phyloP scores from a whole-genome alignment of 37 sponge, comb jelly and placozoan genomes.

The Halisarca cf. caerulea region DNA sequence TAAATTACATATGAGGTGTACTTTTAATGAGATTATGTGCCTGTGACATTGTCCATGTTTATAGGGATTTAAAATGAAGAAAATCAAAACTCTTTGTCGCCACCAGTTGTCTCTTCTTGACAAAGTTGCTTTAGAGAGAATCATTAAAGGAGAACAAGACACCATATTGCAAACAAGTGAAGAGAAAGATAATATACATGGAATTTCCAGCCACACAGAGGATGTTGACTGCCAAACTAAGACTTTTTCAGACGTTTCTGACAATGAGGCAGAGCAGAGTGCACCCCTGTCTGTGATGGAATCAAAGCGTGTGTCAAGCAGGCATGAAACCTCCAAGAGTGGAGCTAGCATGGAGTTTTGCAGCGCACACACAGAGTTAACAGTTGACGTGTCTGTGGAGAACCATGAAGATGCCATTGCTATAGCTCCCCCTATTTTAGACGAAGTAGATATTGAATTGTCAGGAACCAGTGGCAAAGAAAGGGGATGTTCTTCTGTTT shows the following conservation, averaged over 20 bases:
- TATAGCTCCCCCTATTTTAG: neutral
- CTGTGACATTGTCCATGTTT: no score
- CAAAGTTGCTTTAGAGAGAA: neutral
- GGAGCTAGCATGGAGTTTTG: neutral
- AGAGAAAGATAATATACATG: neutral
- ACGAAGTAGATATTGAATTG: conserved; percentile 7
- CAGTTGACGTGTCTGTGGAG: neutral
- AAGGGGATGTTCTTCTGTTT: neutral
- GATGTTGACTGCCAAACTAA: neutral
- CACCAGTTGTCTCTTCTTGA: conserved; percentile 40
- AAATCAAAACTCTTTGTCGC: conserved; percentile 57
- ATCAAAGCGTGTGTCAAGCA: neutral
- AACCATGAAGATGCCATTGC: neutral
- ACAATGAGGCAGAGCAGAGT: neutral
- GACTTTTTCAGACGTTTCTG: neutral
- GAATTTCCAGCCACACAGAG: neutral
- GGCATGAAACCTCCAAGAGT: neutral
- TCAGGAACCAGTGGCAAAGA: neutral
- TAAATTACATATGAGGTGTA: no score
- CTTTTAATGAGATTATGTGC: no score
- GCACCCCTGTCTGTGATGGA: neutral
- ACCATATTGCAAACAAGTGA: neutral
- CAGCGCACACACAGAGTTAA: no score
- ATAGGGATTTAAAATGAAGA: conserved; percentile 58
- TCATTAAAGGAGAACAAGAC: neutral